Evolutionary conservation across 2,797 vertebrate genomes (phyloP).

Genomic region (Tokudaia muenninki): DNA sequence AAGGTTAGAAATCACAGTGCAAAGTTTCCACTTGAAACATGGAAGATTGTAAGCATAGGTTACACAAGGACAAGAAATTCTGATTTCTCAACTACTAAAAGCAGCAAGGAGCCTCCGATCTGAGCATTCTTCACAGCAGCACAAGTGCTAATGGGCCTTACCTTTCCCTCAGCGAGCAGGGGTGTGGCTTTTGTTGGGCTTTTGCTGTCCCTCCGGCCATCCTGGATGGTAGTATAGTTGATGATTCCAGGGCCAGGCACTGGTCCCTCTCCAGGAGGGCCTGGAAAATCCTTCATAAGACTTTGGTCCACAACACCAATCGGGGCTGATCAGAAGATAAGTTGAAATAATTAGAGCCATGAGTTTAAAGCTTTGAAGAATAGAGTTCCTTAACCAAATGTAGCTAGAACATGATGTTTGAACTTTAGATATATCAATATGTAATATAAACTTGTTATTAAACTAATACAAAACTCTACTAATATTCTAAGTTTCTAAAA

Average conservation of each 20-base stretch:
- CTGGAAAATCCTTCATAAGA: constrained; percentile 84
- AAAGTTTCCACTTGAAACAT: constrained; percentile 33
- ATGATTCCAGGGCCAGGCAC: constrained; percentile 75
- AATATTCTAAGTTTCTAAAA: constrained; percentile 50
- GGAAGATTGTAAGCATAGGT: neutral
- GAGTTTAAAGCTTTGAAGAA: neutral
- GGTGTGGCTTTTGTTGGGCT: constrained; percentile 84
- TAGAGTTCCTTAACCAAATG: neutral
- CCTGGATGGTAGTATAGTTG: constrained; percentile 79
- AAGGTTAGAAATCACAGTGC: neutral
- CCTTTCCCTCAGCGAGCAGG: constrained; percentile 91
- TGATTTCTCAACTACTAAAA: constrained; percentile 23
- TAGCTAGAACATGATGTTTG: neutral
- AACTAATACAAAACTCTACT: constrained; percentile 41
- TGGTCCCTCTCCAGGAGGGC: constrained; percentile 80
- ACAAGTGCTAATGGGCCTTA: constrained; percentile 82
- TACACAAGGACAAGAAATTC: neutral
- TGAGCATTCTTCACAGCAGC: neutral
- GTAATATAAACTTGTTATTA: constrained; percentile 35
- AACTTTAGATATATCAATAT: constrained; percentile 37
- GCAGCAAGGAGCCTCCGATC: neutral
- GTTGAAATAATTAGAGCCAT: neutral
- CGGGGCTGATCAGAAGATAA: constrained; percentile 86
- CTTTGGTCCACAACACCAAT: constrained; percentile 88
- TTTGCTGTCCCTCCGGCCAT: constrained; percentile 86